Evolutionary conservation across 2,113 vertebrate species (phyloP).

Genomic region (Bos javanicus): DNA sequence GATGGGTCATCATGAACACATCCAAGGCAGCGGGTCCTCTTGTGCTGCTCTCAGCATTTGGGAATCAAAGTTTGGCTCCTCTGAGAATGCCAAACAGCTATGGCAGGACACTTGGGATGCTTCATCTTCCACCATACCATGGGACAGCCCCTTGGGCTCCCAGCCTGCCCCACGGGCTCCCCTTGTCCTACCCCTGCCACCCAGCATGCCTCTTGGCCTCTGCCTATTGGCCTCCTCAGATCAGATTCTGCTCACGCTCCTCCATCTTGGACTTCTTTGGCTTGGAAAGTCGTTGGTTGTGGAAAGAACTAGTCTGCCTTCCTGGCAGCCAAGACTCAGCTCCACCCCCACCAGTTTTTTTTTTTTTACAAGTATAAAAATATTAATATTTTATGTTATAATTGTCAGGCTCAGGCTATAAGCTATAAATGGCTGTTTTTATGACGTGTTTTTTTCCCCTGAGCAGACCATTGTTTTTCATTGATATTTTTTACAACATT

Average conservation of each 20-base stretch:
- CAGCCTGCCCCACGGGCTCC: accelerated
- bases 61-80: background rate
- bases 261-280: background rate
- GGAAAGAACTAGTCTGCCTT: background rate
- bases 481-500: slow-evolving; percentile 3
- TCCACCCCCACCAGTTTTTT: no score
- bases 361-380: background rate
- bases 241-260: background rate
- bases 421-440: slow-evolving; percentile 19
- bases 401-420: background rate
- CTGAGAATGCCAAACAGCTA: background rate
- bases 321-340: background rate
- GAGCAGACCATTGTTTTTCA: background rate
- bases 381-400: slow-evolving; percentile 46
- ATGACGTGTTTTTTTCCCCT: background rate
- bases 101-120: no score
- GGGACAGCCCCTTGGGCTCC: accelerated
- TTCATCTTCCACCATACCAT: background rate
- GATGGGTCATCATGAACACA: background rate
- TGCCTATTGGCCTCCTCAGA: background rate
- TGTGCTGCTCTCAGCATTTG: background rate
- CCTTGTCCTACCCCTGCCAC: background rate
- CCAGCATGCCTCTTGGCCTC: background rate
- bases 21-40: background rate
- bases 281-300: background rate